Conservation (phyloP, 2,113 vertebrate genomes). For the Nesoenas mayeri region DNA sequence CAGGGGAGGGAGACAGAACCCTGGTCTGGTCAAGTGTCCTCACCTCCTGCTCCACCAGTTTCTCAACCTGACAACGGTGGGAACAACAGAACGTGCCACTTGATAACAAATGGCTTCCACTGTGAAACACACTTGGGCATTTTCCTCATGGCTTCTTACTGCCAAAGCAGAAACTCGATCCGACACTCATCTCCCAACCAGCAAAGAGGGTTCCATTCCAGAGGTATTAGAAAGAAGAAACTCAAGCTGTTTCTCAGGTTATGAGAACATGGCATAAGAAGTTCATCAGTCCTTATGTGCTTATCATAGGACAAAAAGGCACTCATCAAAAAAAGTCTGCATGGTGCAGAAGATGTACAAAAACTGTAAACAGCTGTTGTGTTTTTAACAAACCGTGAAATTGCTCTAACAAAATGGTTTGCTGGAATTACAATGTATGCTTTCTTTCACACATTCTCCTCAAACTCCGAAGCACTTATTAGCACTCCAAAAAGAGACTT, state of each 20-base stretch:
- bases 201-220: not conserved
- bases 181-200: not conserved
- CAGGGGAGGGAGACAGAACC: constrained; percentile 67
- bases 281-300: not conserved
- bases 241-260: constrained; percentile 38
- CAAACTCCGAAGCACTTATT: not conserved
- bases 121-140: not conserved
- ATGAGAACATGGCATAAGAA: not conserved
- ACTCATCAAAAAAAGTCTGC: not conserved
- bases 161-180: constrained; percentile 1
- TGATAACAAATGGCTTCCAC: not conserved
- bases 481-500: not conserved
- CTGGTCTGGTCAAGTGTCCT: not conserved
- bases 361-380: constrained; percentile 54
- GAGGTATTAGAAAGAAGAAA: not conserved
- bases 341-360: not conserved
- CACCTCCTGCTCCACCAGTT: not conserved
- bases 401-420: not conserved
- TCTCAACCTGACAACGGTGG: not conserved
- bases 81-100: not conserved
- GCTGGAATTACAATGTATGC: constrained; percentile 5
- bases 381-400: constrained; percentile 49
- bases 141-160: not conserved
- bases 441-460: constrained; percentile 48
- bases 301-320: not conserved